Evolutionary conservation across 2,113 vertebrate genomes (phyloP).

Genomic region (Myrmophylax atrothorax): DNA sequence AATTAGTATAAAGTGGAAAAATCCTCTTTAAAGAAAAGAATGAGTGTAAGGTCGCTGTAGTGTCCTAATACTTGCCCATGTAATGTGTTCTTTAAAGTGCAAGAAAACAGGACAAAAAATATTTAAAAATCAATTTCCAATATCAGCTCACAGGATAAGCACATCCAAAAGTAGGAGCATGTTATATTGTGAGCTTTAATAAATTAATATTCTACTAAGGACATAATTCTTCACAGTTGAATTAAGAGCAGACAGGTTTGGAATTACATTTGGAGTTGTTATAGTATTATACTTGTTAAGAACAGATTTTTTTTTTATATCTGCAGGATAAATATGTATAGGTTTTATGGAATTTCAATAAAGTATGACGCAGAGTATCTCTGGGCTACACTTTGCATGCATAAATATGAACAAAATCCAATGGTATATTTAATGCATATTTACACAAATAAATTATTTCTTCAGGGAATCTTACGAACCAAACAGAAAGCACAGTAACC

Average conservation of each 20-base stretch:
- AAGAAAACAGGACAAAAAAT: fast-evolving
- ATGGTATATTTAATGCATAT: neutral
- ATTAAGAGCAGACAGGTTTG: neutral
- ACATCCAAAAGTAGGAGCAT: neutral
- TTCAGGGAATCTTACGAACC: neutral
- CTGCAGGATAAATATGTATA: neutral
- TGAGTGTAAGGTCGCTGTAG: neutral
- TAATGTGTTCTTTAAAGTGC: neutral
- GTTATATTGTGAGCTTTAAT: neutral
- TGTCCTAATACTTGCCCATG: neutral
- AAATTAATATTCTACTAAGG: neutral
- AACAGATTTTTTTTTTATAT: neutral
- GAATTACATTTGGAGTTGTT: neutral
- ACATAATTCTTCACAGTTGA: neutral
- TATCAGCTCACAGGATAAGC: neutral
- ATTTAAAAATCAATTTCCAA: neutral
- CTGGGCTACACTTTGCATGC: neutral
- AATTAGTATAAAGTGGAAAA: neutral
- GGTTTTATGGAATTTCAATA: neutral
- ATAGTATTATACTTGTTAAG: neutral
- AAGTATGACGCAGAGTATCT: neutral
- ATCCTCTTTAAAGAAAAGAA: neutral
- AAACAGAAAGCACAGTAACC: neutral
- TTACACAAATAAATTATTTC: neutral
- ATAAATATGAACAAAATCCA: neutral